Percentiles rank a stretch among this genome's conserved stretches.
These are phyloP conservation scores for Anorthoa munda DNA, from an alignment of 2,888 invertebrate species.

Conservation along the genomic window DNA sequence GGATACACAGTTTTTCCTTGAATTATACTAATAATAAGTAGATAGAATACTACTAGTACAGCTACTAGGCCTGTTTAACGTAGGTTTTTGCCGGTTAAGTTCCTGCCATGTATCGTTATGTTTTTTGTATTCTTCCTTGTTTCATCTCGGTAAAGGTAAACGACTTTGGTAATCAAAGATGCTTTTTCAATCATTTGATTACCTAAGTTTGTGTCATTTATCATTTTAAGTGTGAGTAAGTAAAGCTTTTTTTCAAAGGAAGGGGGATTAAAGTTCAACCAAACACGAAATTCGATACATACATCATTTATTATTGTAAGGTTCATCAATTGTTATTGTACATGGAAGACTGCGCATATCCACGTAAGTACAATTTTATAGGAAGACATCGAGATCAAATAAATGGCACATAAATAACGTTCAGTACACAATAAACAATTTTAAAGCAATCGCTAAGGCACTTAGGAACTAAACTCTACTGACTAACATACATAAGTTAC, in stretches of 20 bases:
- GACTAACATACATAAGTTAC: slow-evolving; percentile 78
- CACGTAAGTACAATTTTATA: slow-evolving; percentile 67
- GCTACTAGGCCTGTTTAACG: too few species aligned
- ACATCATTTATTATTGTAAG: slow-evolving; percentile 55
- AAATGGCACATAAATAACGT: slow-evolving; percentile 82
- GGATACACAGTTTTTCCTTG: too few species aligned
- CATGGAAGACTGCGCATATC: slow-evolving; percentile 61
- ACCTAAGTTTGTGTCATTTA: not conserved
- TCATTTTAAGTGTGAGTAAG: not conserved
- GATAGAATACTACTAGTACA: too few species aligned
- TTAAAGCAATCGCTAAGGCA: slow-evolving; percentile 64
- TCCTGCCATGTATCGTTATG: too few species aligned
- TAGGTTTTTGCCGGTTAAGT: too few species aligned
- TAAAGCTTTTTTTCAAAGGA: not conserved
- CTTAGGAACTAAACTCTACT: slow-evolving; percentile 61
- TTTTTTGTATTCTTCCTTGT: too few species aligned
- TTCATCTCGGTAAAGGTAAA: not conserved
- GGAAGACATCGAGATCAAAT: slow-evolving; percentile 88
- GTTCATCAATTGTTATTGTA: slow-evolving; percentile 53
- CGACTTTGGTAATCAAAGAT: not conserved
- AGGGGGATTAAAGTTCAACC: not conserved
- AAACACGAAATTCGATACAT: slow-evolving; percentile 49
- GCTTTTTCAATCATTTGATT: not conserved
- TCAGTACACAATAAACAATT: slow-evolving; percentile 54
- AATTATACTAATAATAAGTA: too few species aligned